Conservation (phyloP, 2,797 vertebrate genomes). For the Carduelis carduelis region DNA sequence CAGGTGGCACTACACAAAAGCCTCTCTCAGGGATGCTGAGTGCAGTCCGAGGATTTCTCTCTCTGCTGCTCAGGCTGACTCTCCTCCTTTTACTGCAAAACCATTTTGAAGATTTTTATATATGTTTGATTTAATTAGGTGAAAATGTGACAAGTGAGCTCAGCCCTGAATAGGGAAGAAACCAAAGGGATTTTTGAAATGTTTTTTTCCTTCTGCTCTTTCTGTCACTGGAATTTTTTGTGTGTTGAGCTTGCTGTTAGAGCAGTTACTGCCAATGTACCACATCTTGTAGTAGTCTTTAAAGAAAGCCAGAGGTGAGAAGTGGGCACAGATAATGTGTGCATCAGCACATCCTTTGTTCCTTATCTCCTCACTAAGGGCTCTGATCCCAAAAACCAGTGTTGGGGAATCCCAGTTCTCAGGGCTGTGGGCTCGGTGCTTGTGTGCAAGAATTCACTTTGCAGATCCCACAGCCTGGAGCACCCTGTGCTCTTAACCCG, state of each 20-base stretch:
- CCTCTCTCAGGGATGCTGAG: background rate
- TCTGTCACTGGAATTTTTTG: background rate
- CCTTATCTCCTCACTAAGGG: background rate
- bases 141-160: background rate
- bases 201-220: background rate
- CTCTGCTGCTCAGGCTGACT: background rate
- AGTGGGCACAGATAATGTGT: background rate
- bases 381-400: background rate
- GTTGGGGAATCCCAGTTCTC: background rate
- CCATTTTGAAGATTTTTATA: background rate
- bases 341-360: background rate
- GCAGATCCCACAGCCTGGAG: background rate
- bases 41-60: background rate
- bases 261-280: background rate
- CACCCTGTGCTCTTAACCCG: background rate
- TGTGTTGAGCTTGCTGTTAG: background rate
- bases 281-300: background rate
- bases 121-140: background rate
- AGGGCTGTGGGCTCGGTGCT: background rate
- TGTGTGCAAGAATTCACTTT: rapidly evolving
- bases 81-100: background rate
- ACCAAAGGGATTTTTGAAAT: background rate
- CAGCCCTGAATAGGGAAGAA: background rate
- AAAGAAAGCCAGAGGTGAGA: background rate
- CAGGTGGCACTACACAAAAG: background rate